A percentile compares a stretch with the other conserved stretches of the same genome.
phyloP scores from a whole-genome alignment of 1,140 invertebrate genomes.

The Nebria ingens region DNA sequence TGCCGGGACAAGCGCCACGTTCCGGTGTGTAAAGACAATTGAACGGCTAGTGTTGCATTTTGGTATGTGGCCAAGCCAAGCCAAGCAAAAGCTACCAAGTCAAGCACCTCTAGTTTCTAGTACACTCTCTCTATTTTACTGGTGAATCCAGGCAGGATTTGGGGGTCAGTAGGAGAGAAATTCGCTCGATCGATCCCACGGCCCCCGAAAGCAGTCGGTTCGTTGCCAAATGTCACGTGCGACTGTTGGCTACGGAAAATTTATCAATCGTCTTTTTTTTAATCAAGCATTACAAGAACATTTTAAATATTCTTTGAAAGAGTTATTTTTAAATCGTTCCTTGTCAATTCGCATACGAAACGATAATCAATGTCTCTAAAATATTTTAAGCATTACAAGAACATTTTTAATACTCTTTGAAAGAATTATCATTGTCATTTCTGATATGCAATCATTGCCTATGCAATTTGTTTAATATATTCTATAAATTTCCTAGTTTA shows the following conservation, averaged over 20 bases:
- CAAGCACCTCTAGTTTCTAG: neutral
- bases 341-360: neutral
- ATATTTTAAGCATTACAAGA: neutral
- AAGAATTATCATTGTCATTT: neutral
- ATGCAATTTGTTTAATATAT: too few species aligned
- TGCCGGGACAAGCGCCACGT: too few species aligned
- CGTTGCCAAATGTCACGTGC: neutral
- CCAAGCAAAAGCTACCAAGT: too few species aligned
- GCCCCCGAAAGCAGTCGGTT: neutral
- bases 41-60: too few species aligned
- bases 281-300: neutral
- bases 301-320: too few species aligned
- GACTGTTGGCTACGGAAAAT: neutral
- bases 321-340: too few species aligned
- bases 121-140: too few species aligned
- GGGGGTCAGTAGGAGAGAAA: slow-evolving; percentile 1
- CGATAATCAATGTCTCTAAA: neutral
- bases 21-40: too few species aligned
- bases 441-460: too few species aligned
- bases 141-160: neutral
- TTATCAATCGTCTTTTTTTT: neutral
- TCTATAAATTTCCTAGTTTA: too few species aligned
- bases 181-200: neutral
- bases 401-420: neutral
- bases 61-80: too few species aligned